Evolutionary conservation across 2,888 invertebrate species (phyloP), one percentile per base, ranked within the genome.

Genomic region (Hipparchia semele): DNA sequence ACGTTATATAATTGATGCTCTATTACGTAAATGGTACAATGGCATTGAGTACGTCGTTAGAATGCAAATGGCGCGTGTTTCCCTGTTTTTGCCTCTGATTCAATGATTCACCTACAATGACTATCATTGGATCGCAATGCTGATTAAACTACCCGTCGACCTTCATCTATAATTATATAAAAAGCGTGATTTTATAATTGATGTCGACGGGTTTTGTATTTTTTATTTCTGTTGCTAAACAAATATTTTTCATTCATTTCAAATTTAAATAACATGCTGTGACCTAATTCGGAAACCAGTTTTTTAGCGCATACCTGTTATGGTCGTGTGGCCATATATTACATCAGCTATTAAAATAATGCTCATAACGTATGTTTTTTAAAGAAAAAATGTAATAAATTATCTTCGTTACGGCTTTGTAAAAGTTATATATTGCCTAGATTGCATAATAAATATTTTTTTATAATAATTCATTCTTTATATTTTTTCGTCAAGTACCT

Each of bases 21-120:
- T 61, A 71, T 77, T 77, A 76, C 75, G 71, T 73, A 77, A 77
- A 78, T 73, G 75, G 70, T 66, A 73, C 68, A 75, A 71, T 58
- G 75, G 68, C 74, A 78, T 76, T 78, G 78, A 76, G 72, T 65
- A 72, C 74, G 75, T 80, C 79, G 83, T 88, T 87, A 85, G 78
- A 79, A 89, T 90, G 87, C 89, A 77, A 78, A 80, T 77, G 84
- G 84, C 83, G 74, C 77, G 62, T 75, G 83, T 86, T 87, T 85
- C 87, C 86, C 86, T 84, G 88, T 88, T 80, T 80, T 81, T 82
- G 78, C 79, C 75, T 73, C 71, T 64, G 78, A 56, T 56, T 46
- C 67, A 13, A 13, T 88, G 89, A 89, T 82, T 89, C 89, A 89
- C 74, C 76, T 70, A 79, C 73, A 78, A 79, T 80, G 68, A 72